A percentile compares a stretch with the other conserved stretches of the same genome.
Conservation (phyloP, 1,140 invertebrate genomes). For the Drosophila yakuba region DNA sequence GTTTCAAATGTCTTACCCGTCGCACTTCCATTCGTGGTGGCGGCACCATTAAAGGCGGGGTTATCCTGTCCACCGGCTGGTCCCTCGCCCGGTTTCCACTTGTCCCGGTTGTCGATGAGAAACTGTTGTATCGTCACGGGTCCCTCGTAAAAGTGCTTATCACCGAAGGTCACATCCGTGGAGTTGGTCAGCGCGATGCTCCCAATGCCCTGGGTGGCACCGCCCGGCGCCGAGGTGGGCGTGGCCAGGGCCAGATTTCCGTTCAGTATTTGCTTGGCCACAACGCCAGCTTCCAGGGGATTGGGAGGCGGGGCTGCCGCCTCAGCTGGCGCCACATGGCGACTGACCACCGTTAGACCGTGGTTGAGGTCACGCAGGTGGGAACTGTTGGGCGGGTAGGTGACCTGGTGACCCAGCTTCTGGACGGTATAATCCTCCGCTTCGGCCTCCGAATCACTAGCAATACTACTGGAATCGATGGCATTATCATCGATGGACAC, state of each 20-base stretch:
- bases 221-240: conserved; percentile 27
- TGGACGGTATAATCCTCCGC: conserved; percentile 74
- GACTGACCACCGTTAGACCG: conserved; percentile 59
- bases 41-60: conserved; percentile 54
- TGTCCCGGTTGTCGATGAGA: conserved; percentile 84
- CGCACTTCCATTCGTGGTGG: conserved; percentile 42
- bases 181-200: conserved; percentile 87
- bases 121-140: conserved; percentile 89
- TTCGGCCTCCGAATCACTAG: conserved; percentile 77
- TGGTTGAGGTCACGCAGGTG: conserved; percentile 73
- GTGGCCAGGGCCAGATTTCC: conserved; percentile 51
- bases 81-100: conserved; percentile 68
- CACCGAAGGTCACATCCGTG: conserved; percentile 88
- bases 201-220: conserved; percentile 76
- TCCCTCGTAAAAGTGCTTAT: conserved; percentile 88
- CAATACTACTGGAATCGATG: conserved; percentile 77
- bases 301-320: conserved; percentile 2
- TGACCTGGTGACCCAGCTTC: conserved; percentile 76
- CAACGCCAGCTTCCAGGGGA: conserved; percentile 30
- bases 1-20: conserved; percentile 33
- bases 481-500: conserved; percentile 80
- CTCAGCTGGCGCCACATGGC: conserved; percentile 52
- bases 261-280: conserved; percentile 64
- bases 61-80: conserved; percentile 66
- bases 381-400: conserved; percentile 62